Percentiles rank a stretch among this genome's conserved stretches.
phyloP scores from a whole-genome alignment of 2,113 vertebrate species.

The Ictalurus furcatus region DNA sequence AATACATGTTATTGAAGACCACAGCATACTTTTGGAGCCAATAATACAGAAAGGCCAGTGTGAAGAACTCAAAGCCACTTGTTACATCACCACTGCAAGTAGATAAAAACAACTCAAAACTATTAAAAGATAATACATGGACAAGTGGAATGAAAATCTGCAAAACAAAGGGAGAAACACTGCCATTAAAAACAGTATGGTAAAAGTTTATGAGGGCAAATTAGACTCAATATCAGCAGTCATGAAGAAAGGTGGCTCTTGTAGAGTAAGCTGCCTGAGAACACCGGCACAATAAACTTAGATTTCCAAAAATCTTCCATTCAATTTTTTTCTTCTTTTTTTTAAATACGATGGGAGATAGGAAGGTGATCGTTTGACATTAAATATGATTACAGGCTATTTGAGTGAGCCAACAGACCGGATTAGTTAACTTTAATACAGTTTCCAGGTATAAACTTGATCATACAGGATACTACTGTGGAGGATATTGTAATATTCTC shows the following conservation, averaged over 20 bases:
- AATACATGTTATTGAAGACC: neutral
- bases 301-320: neutral
- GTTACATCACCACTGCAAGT: neutral
- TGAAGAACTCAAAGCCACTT: neutral
- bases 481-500: neutral
- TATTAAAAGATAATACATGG: neutral
- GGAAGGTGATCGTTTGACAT: neutral
- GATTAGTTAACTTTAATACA: neutral
- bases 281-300: no score
- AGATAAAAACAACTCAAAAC: neutral
- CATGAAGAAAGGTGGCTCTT: neutral
- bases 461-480: neutral
- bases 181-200: neutral
- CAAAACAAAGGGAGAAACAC: neutral
- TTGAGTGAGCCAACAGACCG: neutral
- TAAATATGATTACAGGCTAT: neutral
- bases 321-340: no score
- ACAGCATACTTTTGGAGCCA: neutral
- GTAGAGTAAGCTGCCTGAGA: neutral
- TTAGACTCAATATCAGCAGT: neutral
- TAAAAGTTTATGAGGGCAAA: neutral
- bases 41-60: neutral
- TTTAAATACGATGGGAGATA: no score
- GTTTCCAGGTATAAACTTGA: neutral
- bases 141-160: neutral